These are phyloP conservation scores for Petroica traversi DNA, from an alignment of 2,113 vertebrate species.

Conservation along the genomic window DNA sequence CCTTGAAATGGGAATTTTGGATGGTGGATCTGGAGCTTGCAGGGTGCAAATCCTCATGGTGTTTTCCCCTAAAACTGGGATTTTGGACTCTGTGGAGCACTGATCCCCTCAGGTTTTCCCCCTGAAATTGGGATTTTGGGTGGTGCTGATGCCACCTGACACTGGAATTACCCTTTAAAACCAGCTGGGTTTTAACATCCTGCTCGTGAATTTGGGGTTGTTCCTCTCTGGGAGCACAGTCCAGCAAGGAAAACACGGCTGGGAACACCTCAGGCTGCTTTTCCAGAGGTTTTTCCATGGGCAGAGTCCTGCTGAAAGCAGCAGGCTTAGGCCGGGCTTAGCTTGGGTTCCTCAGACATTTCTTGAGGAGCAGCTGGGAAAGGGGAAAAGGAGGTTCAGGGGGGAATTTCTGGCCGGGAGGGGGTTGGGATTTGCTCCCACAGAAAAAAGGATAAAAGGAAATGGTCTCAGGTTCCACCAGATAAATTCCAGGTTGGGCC, in stretches of 20 bases:
- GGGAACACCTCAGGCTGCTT: background rate
- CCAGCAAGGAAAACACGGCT: background rate
- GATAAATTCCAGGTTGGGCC: background rate
- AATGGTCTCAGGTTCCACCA: background rate
- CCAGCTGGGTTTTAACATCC: background rate
- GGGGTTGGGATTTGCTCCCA: background rate
- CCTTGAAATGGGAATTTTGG: too few relatives aligned
- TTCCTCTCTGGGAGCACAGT: background rate
- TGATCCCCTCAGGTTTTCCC: too few relatives aligned
- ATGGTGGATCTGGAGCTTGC: too few relatives aligned
- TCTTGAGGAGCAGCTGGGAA: background rate
- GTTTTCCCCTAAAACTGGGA: too few relatives aligned
- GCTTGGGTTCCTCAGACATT: rapidly evolving
- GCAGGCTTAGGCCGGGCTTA: background rate
- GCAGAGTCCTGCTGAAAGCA: background rate
- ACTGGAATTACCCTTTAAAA: background rate
- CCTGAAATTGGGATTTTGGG: too few relatives aligned
- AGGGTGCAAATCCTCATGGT: too few relatives aligned
- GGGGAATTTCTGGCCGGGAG: too few relatives aligned
- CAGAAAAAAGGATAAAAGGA: background rate
- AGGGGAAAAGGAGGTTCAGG: background rate
- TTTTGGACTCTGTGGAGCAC: too few relatives aligned
- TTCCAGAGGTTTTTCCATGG: background rate
- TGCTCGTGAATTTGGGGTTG: rapidly evolving
- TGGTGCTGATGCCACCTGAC: background rate